Base-by-base conservation (phyloP, 2,797 vertebrate genomes). In the Pagetopsis macropterus region DNA sequence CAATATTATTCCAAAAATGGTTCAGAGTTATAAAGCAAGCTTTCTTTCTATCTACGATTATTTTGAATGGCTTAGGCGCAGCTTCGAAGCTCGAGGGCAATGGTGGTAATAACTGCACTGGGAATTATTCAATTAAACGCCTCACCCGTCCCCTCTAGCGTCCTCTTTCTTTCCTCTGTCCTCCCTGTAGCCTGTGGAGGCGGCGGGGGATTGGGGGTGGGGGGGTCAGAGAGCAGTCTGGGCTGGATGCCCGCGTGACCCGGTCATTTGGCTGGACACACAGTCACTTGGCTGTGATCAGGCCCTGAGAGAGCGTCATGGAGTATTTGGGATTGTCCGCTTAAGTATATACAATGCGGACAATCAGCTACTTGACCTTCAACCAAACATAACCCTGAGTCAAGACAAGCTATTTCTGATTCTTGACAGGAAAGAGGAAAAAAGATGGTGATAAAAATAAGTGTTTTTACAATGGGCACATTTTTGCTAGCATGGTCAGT, bases 61-160 rank as follows among this genome's bases (percentile, higher is more conserved):
- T 81, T 76, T 61, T 65, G 82, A 60, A 81, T 70, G 66, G 72
- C 76, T 84, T 17, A 12, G 50, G 49, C 54, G 64, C 33, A 75
- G 51, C 79, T 31, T 76, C 54, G 48, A 69, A 37, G 80, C 91
- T 89, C 12, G 14, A 67, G 84, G 90, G 84, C 87, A 62, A 66
- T 75, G 49, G 64, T 60, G 79, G 78, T 86, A 89, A 89, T 84
- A 90, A 92, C 76, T 64, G 86, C 79, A 85, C 85, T 64, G 84
- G 85, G 90, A 92, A 80, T 94, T 90, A 93, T 93, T 94, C 90
- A 94, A 91, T 94, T 93, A 94, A 93, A 89, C 67, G 73, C 49
- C 72, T 82, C 83, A 70, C 89, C 86, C 86, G 57, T 65, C 70
- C 78, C 76, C 78, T 17, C 45, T 14, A 62, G 75, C 70, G 9